These are phyloP conservation scores for Clarias platycephalus DNA, from an alignment of 2,797 vertebrate species.

Conservation along the genomic window DNA sequence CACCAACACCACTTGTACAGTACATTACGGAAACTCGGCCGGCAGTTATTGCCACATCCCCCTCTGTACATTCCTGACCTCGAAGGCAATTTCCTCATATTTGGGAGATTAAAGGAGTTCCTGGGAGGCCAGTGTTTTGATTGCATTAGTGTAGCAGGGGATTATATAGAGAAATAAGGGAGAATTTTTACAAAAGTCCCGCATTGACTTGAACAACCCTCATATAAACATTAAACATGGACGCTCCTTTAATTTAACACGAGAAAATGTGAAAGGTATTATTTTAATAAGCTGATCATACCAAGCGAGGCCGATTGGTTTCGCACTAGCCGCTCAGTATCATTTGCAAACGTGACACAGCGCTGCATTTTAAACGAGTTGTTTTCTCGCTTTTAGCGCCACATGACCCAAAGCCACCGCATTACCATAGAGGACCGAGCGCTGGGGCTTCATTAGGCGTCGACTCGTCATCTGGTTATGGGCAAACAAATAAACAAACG, in stretches of 20 bases:
- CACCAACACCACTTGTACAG: no score
- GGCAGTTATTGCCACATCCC: no score
- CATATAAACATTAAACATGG: neutral
- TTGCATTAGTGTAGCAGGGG: no score
- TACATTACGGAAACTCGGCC: no score
- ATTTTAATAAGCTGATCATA: neutral
- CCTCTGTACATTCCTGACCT: no score
- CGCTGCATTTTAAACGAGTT: neutral
- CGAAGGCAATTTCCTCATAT: no score
- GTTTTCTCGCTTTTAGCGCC: neutral
- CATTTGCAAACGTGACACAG: neutral
- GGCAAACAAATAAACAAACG: conserved; percentile 27
- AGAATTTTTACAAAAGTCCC: no score
- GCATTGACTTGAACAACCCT: no score
- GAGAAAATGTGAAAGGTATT: neutral
- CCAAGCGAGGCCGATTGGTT: neutral
- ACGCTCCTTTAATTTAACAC: neutral
- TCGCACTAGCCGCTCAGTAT: neutral
- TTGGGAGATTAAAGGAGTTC: no score
- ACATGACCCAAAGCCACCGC: conserved; percentile 2
- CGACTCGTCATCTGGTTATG: neutral
- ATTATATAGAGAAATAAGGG: no score
- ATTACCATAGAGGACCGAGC: conserved; percentile 19
- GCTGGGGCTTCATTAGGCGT: conserved; percentile 27
- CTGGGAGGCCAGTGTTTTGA: no score